Base-by-base conservation (phyloP, 2,888 invertebrate species). In the Adineta ricciae region DNA sequence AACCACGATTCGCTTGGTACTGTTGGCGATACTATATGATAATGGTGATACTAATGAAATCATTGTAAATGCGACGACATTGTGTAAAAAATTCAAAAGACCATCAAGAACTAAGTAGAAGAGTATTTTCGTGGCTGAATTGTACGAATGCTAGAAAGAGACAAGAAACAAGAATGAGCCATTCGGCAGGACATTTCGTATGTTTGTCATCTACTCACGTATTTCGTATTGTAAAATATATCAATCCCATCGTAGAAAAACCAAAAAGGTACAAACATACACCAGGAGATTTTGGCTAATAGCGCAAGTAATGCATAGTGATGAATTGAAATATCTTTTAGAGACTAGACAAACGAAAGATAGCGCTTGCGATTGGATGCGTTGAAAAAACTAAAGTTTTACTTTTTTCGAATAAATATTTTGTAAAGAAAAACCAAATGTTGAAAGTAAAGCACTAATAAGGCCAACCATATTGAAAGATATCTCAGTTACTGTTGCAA, bases 371-470 rank as follows among this genome's bases (percentile, higher is more conserved):
- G n/a, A n/a, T n/a, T n/a, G n/a, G n/a, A n/a, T n/a, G n/a, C n/a
- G n/a, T n/a, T n/a, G n/a, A n/a, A n/a, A n/a, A n/a, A n/a, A n/a
- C n/a, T n/a, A n/a, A n/a, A n/a, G n/a, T n/a, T 88, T 85, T 89
- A 95, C 96, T 93, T 96, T 96, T 92, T 97, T 97, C 1, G 96
- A 96, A 91, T 94, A 96, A 88, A 97, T 95, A 91, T 97, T 96
- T 91, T 96, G 96, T 88, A 97, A 91, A 24, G 96, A 94, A 89
- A 96, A 96, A 85, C 96, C 95, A 91, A 96, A 93, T 0, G 97
- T 96, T 2, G 96, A 94, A 84, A 94, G 92, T 73, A 97, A 92
- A 84, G 97, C 96, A 89, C 95, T 94, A 85, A 94, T 90, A 86
- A 97, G 92, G 49, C 97, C 97, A 85, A 94, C 91, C 89, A 93